A percentile compares a stretch with the other conserved stretches of the same genome.
Evolutionary conservation across 2,113 vertebrate genomes (phyloP).

Genomic region (Lasiurus cinereus): DNA sequence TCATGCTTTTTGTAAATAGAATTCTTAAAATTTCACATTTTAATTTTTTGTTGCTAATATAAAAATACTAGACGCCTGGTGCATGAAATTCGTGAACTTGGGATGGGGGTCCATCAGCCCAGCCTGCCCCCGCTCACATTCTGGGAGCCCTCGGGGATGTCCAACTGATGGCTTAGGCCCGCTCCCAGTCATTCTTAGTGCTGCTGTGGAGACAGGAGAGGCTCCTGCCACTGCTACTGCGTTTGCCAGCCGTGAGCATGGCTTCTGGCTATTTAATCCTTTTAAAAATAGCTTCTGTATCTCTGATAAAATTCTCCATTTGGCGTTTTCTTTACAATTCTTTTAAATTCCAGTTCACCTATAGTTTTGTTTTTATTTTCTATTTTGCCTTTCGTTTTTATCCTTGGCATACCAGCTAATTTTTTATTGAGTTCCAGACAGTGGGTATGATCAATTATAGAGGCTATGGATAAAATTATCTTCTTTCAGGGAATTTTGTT

Average conservation of each 20-base stretch:
- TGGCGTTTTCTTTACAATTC: not conserved
- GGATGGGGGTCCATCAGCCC: no score
- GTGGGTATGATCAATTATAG: not conserved
- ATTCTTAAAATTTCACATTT: not conserved
- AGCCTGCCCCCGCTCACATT: no score
- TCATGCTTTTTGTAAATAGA: not conserved
- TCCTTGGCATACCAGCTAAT: not conserved
- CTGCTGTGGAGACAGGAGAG: no score
- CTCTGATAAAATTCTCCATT: not conserved
- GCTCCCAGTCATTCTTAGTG: no score
- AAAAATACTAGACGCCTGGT: not conserved
- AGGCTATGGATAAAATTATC: not conserved
- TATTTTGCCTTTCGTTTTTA: constrained; percentile 1
- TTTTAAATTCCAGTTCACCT: constrained; percentile 18
- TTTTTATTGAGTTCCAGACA: not conserved
- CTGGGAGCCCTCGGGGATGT: no score
- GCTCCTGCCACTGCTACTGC: no score
- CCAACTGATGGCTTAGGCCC: no score
- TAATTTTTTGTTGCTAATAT: not conserved
- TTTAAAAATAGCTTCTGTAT: not conserved
- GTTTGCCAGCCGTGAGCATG: no score
- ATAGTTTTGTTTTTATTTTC: not conserved
- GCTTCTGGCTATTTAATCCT: not conserved
- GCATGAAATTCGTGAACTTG: no score
- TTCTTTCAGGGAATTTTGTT: constrained; percentile 14